Evolutionary conservation across 2,113 vertebrate species (phyloP).

Genomic region (Petromus typicus): DNA sequence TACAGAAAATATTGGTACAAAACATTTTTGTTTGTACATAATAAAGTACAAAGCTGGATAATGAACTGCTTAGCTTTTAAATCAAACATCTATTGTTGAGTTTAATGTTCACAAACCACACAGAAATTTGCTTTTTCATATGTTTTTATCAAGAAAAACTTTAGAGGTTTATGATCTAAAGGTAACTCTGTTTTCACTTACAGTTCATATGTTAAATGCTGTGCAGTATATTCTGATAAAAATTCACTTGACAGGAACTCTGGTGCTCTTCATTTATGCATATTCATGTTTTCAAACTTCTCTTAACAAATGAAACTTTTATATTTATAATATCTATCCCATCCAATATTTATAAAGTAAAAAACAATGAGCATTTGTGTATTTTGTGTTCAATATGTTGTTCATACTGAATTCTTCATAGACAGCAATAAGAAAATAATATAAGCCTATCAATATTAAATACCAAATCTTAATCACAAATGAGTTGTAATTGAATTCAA

Average conservation of each 20-base stretch:
- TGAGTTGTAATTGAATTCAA: conserved; percentile 74
- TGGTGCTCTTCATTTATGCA: conserved; percentile 29
- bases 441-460: conserved; percentile 80
- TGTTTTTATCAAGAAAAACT: conserved; percentile 37
- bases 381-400: conserved; percentile 67
- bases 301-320: conserved; percentile 58
- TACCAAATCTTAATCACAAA: conserved; percentile 78
- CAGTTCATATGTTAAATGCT: conserved; percentile 36
- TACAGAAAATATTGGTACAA: background rate
- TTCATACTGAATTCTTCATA: conserved; percentile 56
- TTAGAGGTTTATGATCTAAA: conserved; percentile 38
- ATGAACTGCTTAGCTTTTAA: conserved; percentile 39
- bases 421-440: conserved; percentile 75
- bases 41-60: conserved; percentile 6
- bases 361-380: conserved; percentile 42
- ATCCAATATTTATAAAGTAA: conserved; percentile 59
- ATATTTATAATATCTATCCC: conserved; percentile 35
- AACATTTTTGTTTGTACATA: background rate
- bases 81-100: background rate
- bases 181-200: conserved; percentile 36
- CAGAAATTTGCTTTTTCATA: conserved; percentile 41
- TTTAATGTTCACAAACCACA: conserved; percentile 16
- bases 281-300: conserved; percentile 59
- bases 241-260: conserved; percentile 10
- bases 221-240: background rate